phyloP scores from a whole-genome alignment of 2,888 invertebrate species.

The Hecatera dysodea region DNA sequence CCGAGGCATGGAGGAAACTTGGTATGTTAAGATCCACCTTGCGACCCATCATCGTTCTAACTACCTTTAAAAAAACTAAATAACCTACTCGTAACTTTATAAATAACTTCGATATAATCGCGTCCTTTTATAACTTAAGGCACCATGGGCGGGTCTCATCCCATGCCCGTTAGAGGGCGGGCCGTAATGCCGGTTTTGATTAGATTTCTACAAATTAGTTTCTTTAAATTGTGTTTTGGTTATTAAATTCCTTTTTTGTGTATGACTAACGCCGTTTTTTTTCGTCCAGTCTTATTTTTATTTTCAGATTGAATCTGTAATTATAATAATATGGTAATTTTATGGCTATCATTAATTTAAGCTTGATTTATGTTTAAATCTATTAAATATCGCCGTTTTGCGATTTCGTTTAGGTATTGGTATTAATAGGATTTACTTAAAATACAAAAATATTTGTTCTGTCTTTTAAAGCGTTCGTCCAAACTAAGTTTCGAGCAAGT shows the following conservation, averaged over 20 bases:
- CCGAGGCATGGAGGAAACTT: too few relatives aligned
- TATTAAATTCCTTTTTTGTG: slow-evolving; percentile 72
- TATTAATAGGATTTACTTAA: not conserved
- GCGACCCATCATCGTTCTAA: too few relatives aligned
- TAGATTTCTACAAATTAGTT: slow-evolving; percentile 85
- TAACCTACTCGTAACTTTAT: not conserved
- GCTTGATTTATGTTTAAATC: slow-evolving; percentile 38
- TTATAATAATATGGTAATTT: slow-evolving; percentile 52
- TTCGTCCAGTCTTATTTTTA: slow-evolving; percentile 54
- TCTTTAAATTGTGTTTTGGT: slow-evolving; percentile 81
- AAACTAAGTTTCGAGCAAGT: not conserved
- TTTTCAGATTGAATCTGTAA: slow-evolving; percentile 55
- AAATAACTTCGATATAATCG: slow-evolving; percentile 37
- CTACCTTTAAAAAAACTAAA: too few relatives aligned
- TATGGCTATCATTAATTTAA: slow-evolving; percentile 38
- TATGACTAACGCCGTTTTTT: slow-evolving; percentile 57
- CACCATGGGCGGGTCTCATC: slow-evolving; percentile 74
- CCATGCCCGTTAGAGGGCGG: slow-evolving; percentile 79
- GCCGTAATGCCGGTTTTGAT: slow-evolving; percentile 83
- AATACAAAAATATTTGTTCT: slow-evolving; percentile 13
- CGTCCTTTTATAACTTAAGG: slow-evolving; percentile 65
- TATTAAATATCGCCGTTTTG: slow-evolving; percentile 29
- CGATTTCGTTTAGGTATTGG: slow-evolving; percentile 1
- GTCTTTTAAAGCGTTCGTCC: not conserved
- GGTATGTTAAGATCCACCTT: too few relatives aligned